phyloP scores from a whole-genome alignment of 2,797 vertebrate species.

The Gymnoscopelus microlampas region DNA sequence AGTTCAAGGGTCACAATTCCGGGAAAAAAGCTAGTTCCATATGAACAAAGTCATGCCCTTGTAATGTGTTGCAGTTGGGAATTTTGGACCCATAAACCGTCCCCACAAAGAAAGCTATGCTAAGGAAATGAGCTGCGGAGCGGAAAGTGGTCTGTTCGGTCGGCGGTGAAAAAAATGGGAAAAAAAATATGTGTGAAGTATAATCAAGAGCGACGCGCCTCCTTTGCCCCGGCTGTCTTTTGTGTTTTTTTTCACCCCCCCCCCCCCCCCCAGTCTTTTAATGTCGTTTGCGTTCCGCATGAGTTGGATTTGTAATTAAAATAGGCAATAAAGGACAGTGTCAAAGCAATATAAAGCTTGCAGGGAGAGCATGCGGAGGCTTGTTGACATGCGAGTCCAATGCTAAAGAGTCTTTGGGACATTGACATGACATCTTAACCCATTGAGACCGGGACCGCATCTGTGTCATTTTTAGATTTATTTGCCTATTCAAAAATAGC shows the following conservation, averaged over 20 bases:
- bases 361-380: conserved; percentile 19
- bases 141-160: conserved; percentile 21
- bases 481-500: too few species aligned
- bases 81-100: conserved; percentile 43
- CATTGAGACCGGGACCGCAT: too few species aligned
- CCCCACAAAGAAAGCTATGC: conserved; percentile 43
- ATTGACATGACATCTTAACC: conserved; percentile 1
- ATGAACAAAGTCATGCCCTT: conserved; percentile 30
- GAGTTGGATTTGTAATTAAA: conserved; percentile 62
- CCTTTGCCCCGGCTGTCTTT: conserved; percentile 11
- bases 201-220: conserved; percentile 20
- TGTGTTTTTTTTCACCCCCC: too few species aligned
- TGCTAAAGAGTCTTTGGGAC: conserved; percentile 15
- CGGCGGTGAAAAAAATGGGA: not conserved
- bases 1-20: conserved; percentile 30
- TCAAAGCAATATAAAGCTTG: conserved; percentile 54
- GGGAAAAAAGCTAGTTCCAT: conserved; percentile 28
- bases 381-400: conserved; percentile 37
- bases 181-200: conserved; percentile 19
- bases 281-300: conserved; percentile 40
- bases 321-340: conserved; percentile 34
- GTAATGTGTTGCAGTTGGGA: conserved; percentile 31
- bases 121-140: conserved; percentile 43
- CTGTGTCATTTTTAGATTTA: too few species aligned
- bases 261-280: not conserved